Evolutionary conservation across 2,113 vertebrate genomes (phyloP).

Genomic region (Loxodonta africana): DNA sequence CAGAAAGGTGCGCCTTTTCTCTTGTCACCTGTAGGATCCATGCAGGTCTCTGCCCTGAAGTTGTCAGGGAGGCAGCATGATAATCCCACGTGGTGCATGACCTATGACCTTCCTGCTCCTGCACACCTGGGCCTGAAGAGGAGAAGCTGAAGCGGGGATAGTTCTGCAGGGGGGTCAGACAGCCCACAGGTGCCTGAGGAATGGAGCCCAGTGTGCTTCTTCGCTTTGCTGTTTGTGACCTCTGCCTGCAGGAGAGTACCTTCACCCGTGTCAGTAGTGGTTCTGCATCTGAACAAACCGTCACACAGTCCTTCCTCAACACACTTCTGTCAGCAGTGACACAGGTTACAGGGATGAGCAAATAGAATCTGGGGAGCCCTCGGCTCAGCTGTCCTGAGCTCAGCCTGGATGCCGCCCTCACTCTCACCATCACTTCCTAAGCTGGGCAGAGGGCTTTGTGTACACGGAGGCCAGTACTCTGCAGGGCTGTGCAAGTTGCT

Average conservation of each 20-base stretch:
- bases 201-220: not conserved
- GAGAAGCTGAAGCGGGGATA: not conserved
- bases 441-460: not conserved
- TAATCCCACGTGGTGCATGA: not conserved
- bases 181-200: too few relatives aligned
- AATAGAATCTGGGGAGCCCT: too few relatives aligned
- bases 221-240: not conserved
- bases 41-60: not conserved
- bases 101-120: too few relatives aligned
- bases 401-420: not conserved
- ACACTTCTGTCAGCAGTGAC: too few relatives aligned
- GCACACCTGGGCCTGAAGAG: too few relatives aligned
- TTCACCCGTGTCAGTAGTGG: not conserved
- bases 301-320: too few relatives aligned
- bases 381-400: not conserved
- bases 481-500: conserved; percentile 13
- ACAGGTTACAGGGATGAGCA: too few relatives aligned
- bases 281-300: too few relatives aligned
- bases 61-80: too few relatives aligned
- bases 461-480: fast-evolving
- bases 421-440: not conserved
- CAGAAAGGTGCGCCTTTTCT: not conserved
- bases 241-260: not conserved
- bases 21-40: not conserved
- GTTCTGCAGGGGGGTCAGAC: too few relatives aligned